Conservation (phyloP, 2,888 invertebrate genomes). For the Muschampia plurimacula region DNA sequence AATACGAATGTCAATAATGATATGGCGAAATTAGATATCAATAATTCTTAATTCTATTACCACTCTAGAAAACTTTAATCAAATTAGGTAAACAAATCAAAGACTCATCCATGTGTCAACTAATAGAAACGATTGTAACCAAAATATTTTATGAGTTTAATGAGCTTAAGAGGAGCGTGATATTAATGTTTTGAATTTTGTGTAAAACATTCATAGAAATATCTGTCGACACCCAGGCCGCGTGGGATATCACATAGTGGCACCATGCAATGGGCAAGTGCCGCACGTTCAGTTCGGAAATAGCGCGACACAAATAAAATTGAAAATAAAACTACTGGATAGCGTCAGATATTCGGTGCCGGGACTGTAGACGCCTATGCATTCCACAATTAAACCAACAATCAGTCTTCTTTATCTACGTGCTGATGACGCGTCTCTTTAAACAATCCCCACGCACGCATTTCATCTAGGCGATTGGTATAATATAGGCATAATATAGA, state of each 20-base stretch:
- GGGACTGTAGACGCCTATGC: slow-evolving; percentile 48
- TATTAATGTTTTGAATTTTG: slow-evolving; percentile 1
- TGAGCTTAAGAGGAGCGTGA: slow-evolving; percentile 6
- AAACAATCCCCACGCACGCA: slow-evolving; percentile 37
- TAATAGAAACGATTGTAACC: not conserved
- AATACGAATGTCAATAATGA: slow-evolving; percentile 59
- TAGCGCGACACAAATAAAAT: slow-evolving; percentile 86
- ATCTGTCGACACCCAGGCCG: slow-evolving; percentile 57
- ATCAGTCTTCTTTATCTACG: slow-evolving; percentile 42
- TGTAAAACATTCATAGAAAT: slow-evolving; percentile 55
- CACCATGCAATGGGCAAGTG: slow-evolving; percentile 79
- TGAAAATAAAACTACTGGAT: slow-evolving; percentile 82
- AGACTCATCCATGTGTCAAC: not conserved
- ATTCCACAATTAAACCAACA: slow-evolving; percentile 50
- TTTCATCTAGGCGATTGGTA: slow-evolving; percentile 9
- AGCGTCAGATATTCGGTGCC: slow-evolving; percentile 76
- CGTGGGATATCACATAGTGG: slow-evolving; percentile 70
- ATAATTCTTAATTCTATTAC: not conserved
- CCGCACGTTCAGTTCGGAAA: slow-evolving; percentile 79
- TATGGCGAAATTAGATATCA: slow-evolving; percentile 46
- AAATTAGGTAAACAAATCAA: not conserved
- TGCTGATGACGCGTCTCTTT: slow-evolving; percentile 40
- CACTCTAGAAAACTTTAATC: not conserved
- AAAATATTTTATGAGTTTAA: slow-evolving; percentile 25
- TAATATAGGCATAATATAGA: not conserved